phyloP scores from a whole-genome alignment of 2,888 invertebrate genomes.

The Mycalesis mineus region DNA sequence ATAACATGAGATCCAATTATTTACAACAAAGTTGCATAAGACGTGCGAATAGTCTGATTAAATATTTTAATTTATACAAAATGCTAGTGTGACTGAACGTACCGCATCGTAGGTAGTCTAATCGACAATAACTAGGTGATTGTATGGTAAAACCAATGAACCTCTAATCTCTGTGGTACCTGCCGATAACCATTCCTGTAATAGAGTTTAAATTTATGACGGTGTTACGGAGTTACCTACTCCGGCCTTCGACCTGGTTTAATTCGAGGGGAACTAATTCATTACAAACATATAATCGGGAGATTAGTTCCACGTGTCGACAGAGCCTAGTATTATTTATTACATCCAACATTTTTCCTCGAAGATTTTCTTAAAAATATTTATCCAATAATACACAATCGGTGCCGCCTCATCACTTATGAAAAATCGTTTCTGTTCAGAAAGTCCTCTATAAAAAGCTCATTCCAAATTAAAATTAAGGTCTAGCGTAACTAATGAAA shows the following conservation, averaged over 20 bases:
- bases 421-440: constrained; percentile 72
- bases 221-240: constrained; percentile 12
- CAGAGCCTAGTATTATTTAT: constrained; percentile 65
- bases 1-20: no score
- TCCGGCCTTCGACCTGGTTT: constrained; percentile 23
- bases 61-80: neutral
- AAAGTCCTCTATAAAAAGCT: constrained; percentile 74
- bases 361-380: constrained; percentile 69
- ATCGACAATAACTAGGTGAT: constrained; percentile 10
- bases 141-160: constrained; percentile 8
- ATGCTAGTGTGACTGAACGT: neutral
- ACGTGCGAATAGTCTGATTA: no score
- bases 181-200: constrained; percentile 16
- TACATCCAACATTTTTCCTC: constrained; percentile 54
- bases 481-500: constrained; percentile 65
- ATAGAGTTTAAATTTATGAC: constrained; percentile 26
- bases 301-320: constrained; percentile 72
- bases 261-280: constrained; percentile 30
- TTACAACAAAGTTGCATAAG: no score
- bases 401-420: constrained; percentile 76
- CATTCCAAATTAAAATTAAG: constrained; percentile 77
- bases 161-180: constrained; percentile 11
- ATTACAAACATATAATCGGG: constrained; percentile 53
- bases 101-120: neutral
- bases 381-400: constrained; percentile 72